These are phyloP conservation scores for Branchinecta lynchi DNA, from an alignment of 1,140 invertebrate genomes.

Conservation along the genomic window DNA sequence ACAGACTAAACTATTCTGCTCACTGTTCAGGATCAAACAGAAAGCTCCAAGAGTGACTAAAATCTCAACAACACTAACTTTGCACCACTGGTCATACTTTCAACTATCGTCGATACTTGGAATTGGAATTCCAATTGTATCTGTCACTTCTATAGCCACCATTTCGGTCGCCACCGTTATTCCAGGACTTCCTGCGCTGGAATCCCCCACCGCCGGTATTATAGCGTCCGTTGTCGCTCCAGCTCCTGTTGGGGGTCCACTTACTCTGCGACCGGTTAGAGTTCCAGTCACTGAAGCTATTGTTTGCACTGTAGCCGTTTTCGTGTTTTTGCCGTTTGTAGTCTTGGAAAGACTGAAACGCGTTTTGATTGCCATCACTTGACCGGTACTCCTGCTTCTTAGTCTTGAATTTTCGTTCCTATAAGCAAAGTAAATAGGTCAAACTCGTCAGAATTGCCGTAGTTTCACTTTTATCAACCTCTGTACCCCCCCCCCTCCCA, in stretches of 20 bases:
- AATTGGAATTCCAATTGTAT: not conserved
- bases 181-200: not conserved
- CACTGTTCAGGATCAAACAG: no score
- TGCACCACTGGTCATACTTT: no score
- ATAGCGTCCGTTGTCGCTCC: not conserved
- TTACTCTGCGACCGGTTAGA: not conserved
- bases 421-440: not conserved
- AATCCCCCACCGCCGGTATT: not conserved
- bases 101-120: not conserved
- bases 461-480: no score
- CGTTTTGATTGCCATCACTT: not conserved
- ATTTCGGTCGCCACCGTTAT: not conserved
- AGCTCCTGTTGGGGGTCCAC: not conserved
- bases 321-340: not conserved
- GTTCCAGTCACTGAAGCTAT: not conserved
- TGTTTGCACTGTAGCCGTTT: not conserved
- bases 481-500: no score
- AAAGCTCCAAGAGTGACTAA: no score
- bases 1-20: no score
- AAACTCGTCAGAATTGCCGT: no score
- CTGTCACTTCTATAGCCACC: not conserved
- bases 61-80: no score
- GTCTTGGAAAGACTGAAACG: slow-evolving; percentile 2
- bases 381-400: not conserved
- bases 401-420: not conserved